Base-by-base conservation (phyloP, 2,113 vertebrate genomes). In the Hyaena hyaena region DNA sequence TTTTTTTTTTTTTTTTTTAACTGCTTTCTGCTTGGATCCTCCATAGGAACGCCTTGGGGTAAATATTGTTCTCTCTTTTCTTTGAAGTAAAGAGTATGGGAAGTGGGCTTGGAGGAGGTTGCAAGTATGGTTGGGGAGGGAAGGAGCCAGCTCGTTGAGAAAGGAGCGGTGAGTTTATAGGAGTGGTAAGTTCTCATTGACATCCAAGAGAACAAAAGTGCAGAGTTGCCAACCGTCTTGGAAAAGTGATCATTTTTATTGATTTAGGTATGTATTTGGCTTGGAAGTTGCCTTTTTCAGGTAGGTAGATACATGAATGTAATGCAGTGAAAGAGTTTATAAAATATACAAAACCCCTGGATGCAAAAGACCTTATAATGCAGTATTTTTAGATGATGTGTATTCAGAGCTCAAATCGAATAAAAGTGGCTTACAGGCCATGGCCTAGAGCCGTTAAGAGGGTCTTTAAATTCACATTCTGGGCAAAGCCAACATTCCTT, bases 21-120 rank as follows among this genome's bases (percentile, higher is more conserved):
- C 94, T 98, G 97, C 98, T 86, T 84, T 88, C 21, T 97, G 95
- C 95, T 93, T 97, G 99, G 98, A 99, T 98, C 95, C 0, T 97
- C 53, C 10, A 97, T 97, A 99, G 99, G 98, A 99, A 99, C 84
- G 98, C 99, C 96, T 97, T 99, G 98, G 99, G 99, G 99, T 99
- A 99, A 99, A 98, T 99, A 98, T 97, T 84, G 12, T 86, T 3
- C 0, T 84, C 96, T 45, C 63, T 96, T 97, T 96, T 97, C 80
- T 97, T 96, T 85, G 48, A 96, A 94, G 69, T 73, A 58, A 93
- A 82, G 74, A 73, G 50, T 33, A 26, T 12, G 10, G 2, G 3
- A 5, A 0, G 4, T 0, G n/a, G 71, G 80, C 58, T 23, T 80
- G 91, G 89, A 89, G 68, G 63, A 48, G 55, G 79, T 8, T 86